These are phyloP conservation scores for Caenorhabditis briggsae DNA, from an alignment of 1,140 invertebrate genomes.

Conservation along the genomic window DNA sequence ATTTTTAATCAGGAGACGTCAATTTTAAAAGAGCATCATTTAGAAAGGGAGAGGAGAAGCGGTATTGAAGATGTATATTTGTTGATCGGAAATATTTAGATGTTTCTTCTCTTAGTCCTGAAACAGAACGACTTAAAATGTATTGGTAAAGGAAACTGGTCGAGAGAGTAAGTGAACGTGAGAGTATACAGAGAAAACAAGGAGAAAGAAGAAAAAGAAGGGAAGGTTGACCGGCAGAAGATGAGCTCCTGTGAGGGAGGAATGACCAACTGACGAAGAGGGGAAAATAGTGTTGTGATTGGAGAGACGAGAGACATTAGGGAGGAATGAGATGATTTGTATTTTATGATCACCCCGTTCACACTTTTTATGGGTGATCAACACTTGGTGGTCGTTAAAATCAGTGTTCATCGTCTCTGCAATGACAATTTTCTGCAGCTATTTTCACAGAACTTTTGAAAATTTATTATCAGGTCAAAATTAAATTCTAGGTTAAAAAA, in stretches of 20 bases:
- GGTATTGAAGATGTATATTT: neutral
- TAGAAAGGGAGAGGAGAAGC: neutral
- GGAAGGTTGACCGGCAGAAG: slow-evolving; percentile 20
- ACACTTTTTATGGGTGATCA: slow-evolving; percentile 44
- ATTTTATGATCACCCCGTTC: slow-evolving; percentile 7
- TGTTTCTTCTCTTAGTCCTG: neutral
- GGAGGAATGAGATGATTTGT: neutral
- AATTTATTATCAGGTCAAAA: neutral
- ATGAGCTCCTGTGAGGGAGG: slow-evolving; percentile 37
- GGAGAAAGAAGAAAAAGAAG: neutral
- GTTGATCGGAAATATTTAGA: neutral
- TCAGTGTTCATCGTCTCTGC: neutral
- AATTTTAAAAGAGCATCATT: slow-evolving; percentile 50
- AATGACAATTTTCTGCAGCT: neutral
- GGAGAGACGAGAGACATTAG: neutral
- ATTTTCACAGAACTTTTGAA: neutral
- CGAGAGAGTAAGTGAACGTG: slow-evolving; percentile 1
- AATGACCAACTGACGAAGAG: slow-evolving; percentile 33
- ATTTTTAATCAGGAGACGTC: neutral
- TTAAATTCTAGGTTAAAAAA: no score
- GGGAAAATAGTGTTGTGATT: neutral
- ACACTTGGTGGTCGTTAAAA: neutral
- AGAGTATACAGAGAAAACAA: slow-evolving; percentile 11
- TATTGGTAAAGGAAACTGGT: neutral
- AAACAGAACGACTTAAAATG: neutral